Percentiles rank a stretch among this genome's conserved stretches.
These are phyloP conservation scores for Myxocyprinus asiaticus DNA, from an alignment of 2,113 vertebrate genomes.

Conservation along the genomic window DNA sequence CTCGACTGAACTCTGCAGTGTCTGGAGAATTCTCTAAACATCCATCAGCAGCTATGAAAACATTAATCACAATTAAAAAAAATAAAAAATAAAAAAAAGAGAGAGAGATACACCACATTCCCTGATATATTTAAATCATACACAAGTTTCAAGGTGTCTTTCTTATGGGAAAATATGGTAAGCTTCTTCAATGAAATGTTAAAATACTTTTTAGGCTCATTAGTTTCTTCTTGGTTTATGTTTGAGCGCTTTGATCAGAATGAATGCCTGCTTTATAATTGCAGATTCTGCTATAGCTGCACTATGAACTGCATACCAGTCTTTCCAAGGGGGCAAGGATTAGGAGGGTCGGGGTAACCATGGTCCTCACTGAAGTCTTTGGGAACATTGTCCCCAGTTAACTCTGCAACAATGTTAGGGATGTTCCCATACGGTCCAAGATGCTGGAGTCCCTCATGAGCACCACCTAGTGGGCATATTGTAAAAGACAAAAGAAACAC, in stretches of 20 bases:
- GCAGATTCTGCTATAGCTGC: not conserved
- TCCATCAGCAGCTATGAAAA: conserved; percentile 79
- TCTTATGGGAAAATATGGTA: not conserved
- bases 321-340: conserved; percentile 93
- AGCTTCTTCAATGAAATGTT: not conserved
- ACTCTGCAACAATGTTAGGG: conserved; percentile 94
- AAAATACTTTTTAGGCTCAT: no score
- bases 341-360: conserved; percentile 95
- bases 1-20: conserved; percentile 94
- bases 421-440: conserved; percentile 97
- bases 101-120: not conserved
- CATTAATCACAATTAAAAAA: not conserved
- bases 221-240: not conserved
- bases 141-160: not conserved
- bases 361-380: conserved; percentile 96
- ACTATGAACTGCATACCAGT: conserved; percentile 76
- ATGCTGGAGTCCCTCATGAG: conserved; percentile 95
- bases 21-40: conserved; percentile 94
- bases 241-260: not conserved
- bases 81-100: no score
- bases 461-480: conserved; percentile 82
- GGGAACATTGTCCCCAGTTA: conserved; percentile 93
- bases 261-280: not conserved
- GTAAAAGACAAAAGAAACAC: not conserved
- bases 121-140: not conserved